phyloP scores from a whole-genome alignment of 2,113 vertebrate genomes.

The Prolemur simus region DNA sequence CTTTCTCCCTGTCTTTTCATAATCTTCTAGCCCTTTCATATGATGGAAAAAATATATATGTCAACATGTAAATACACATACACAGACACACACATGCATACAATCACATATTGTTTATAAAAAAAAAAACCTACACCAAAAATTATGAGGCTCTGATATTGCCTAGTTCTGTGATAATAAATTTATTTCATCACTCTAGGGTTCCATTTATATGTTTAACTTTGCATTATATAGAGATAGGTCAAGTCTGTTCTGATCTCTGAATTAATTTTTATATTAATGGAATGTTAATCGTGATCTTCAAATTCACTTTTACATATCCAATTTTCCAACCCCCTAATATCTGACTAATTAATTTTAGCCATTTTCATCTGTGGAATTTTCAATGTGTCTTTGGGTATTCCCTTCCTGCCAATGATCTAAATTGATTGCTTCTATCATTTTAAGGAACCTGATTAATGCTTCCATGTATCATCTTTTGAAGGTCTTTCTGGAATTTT shows the following conservation, averaged over 20 bases:
- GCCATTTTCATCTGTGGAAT: constrained; percentile 2
- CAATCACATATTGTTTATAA: neutral
- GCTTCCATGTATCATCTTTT: constrained; percentile 29
- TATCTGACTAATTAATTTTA: constrained; percentile 50
- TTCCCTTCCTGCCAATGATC: neutral
- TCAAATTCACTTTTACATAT: neutral
- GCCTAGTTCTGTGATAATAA: neutral
- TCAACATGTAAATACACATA: neutral
- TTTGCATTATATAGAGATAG: neutral
- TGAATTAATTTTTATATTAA: constrained; percentile 46
- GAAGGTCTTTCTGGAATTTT: constrained; percentile 28
- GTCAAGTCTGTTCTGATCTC: constrained; percentile 13
- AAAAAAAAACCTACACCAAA: neutral
- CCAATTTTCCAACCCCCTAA: neutral
- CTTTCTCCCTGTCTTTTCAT: neutral
- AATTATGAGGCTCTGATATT: neutral
- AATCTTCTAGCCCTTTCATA: neutral
- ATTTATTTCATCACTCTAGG: neutral
- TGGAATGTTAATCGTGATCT: constrained; percentile 1
- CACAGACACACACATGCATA: neutral
- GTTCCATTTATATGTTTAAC: constrained; percentile 19
- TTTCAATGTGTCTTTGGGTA: constrained; percentile 17
- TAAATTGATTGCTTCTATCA: constrained; percentile 6
- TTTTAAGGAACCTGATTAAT: constrained; percentile 33
- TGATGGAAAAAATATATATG: neutral